Evolutionary conservation across 2,888 invertebrate species (phyloP).

Genomic region (Anthophora plumipes): DNA sequence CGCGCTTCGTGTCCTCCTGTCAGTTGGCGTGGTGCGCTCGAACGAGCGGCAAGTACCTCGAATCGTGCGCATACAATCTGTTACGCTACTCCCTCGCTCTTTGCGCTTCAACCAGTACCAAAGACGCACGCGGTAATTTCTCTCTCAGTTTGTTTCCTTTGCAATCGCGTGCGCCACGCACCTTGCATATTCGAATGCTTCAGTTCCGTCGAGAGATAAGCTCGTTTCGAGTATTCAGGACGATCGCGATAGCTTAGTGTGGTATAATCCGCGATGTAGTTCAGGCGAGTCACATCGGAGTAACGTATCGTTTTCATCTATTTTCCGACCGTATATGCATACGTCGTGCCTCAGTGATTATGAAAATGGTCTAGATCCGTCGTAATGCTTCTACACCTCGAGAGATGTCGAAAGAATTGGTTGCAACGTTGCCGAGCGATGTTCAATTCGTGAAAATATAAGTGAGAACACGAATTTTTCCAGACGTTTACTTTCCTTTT

Average conservation of each 20-base stretch:
- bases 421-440: too few relatives aligned
- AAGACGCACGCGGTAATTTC: slow-evolving; percentile 21
- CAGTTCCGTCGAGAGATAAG: neutral
- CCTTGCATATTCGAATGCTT: neutral
- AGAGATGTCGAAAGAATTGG: too few relatives aligned
- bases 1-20: slow-evolving; percentile 55
- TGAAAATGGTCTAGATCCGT: too few relatives aligned
- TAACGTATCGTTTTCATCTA: neutral
- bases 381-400: too few relatives aligned
- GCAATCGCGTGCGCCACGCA: neutral
- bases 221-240: neutral
- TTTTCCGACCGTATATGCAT: neutral
- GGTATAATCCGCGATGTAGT: too few relatives aligned
- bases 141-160: neutral
- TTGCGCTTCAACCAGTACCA: neutral
- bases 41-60: slow-evolving; percentile 62
- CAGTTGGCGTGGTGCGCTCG: slow-evolving; percentile 68
- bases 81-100: neutral
- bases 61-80: neutral
- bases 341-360: neutral
- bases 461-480: neutral
- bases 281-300: too few relatives aligned
- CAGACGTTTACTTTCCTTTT: too few relatives aligned
- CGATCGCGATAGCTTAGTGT: too few relatives aligned
- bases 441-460: too few relatives aligned